These are phyloP conservation scores for Philotrypesis tridentata DNA, from an alignment of 1,140 invertebrate species.

Conservation along the genomic window DNA sequence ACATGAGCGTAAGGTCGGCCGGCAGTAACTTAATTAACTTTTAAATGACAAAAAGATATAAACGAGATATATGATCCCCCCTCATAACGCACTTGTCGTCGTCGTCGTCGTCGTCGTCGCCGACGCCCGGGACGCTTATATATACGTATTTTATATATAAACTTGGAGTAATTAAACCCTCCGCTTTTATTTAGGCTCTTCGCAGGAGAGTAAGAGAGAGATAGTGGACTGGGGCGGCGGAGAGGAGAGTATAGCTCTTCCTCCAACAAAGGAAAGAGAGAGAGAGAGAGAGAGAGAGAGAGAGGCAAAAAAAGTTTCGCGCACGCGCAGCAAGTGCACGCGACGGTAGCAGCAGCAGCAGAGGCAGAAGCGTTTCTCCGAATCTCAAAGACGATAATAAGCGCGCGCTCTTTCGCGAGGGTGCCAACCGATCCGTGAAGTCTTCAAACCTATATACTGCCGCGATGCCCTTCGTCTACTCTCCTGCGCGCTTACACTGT, in stretches of 20 bases:
- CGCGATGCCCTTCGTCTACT: not conserved
- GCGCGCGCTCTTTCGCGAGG: conserved; percentile 17
- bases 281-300: not conserved
- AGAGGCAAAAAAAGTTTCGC: not conserved
- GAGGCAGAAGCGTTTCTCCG: conserved; percentile 26
- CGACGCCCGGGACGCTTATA: no score
- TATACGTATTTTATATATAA: no score
- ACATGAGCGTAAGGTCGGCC: not conserved
- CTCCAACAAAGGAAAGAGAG: not conserved
- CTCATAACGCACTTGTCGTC: not conserved
- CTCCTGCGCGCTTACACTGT: not conserved
- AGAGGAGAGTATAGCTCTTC: no score
- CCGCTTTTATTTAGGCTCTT: conserved; percentile 1
- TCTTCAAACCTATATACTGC: conserved; percentile 28
- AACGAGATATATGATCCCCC: not conserved
- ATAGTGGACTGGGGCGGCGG: no score
- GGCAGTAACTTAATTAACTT: conserved; percentile 10
- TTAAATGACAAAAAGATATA: not conserved
- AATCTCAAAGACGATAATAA: conserved; percentile 41
- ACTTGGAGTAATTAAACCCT: conserved; percentile 14
- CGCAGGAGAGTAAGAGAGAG: not conserved
- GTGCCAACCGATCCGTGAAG: conserved; percentile 47
- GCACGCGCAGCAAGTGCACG: conserved; percentile 3
- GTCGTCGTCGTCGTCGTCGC: no score
- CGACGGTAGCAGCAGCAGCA: conserved; percentile 9